Conservation (phyloP, 2,888 invertebrate species). For the Drosophila mettleri region DNA sequence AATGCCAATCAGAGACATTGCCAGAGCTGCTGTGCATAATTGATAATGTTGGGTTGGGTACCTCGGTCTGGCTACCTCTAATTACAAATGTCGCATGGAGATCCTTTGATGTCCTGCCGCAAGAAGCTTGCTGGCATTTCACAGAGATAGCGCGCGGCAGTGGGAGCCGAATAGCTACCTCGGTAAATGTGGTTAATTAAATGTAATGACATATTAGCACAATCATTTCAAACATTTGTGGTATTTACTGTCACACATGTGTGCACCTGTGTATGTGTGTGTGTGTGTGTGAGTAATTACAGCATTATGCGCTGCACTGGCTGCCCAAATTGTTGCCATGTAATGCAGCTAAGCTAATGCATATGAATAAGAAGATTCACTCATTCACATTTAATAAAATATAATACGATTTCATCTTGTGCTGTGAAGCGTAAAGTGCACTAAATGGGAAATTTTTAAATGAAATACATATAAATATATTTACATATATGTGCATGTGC, state of each 20-base stretch:
- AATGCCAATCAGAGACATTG: slow-evolving; percentile 52
- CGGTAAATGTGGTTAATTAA: slow-evolving; percentile 76
- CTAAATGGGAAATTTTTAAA: slow-evolving; percentile 17
- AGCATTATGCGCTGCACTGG: slow-evolving; percentile 24
- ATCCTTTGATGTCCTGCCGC: slow-evolving; percentile 66
- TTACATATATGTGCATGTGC: background rate
- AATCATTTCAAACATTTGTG: slow-evolving; percentile 57
- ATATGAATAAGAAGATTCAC: slow-evolving; percentile 54
- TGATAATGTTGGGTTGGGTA: slow-evolving; percentile 49
- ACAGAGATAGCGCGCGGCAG: background rate
- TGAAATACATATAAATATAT: slow-evolving; percentile 2
- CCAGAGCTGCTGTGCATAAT: slow-evolving; percentile 62
- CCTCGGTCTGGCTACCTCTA: slow-evolving; percentile 42
- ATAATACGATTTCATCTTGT: slow-evolving; percentile 23
- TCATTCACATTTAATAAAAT: slow-evolving; percentile 21
- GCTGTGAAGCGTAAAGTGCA: slow-evolving; percentile 28
- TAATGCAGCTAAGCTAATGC: slow-evolving; percentile 17
- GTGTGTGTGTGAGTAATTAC: slow-evolving; percentile 18
- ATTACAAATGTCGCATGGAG: slow-evolving; percentile 49
- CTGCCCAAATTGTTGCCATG: slow-evolving; percentile 12
- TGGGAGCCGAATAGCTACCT: background rate
- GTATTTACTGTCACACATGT: slow-evolving; percentile 8
- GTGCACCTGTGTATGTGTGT: background rate
- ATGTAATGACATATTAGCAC: slow-evolving; percentile 67
- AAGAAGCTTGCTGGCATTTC: slow-evolving; percentile 12